Conservation (phyloP, 2,888 invertebrate species). For the Mechanitis mazaeus region DNA sequence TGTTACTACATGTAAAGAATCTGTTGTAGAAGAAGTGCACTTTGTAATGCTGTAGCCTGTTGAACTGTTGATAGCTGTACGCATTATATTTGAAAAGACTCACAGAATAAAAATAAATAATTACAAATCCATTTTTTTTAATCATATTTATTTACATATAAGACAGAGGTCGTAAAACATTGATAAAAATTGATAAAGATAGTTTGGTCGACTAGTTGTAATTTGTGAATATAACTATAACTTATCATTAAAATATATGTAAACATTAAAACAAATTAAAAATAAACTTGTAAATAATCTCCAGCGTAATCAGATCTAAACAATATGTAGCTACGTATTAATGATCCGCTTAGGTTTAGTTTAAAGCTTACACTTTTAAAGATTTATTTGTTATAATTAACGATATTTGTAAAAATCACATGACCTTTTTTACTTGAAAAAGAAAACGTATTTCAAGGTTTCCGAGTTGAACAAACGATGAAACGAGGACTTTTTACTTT, state of each 20-base stretch:
- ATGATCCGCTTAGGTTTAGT: too few species aligned
- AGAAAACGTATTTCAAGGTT: too few species aligned
- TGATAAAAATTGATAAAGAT: too few species aligned
- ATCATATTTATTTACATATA: slow-evolving; percentile 16
- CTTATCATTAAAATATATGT: too few species aligned
- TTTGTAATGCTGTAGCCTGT: slow-evolving; percentile 48
- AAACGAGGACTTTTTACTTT: background rate
- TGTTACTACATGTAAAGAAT: slow-evolving; percentile 15
- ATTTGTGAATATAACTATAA: background rate
- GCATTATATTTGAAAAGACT: slow-evolving; percentile 72
- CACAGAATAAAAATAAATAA: slow-evolving; percentile 64
- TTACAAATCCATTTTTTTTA: slow-evolving; percentile 36
- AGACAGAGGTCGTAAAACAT: background rate
- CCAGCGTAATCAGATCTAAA: slow-evolving; percentile 1
- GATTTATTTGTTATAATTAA: too few species aligned
- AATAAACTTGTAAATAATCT: background rate
- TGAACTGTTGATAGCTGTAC: slow-evolving; percentile 59
- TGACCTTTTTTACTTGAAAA: too few species aligned
- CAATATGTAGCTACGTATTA: too few species aligned
- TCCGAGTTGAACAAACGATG: too few species aligned
- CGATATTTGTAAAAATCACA: too few species aligned
- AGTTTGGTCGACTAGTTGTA: slow-evolving; percentile 1
- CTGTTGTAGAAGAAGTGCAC: slow-evolving; percentile 29
- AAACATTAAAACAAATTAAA: too few species aligned
- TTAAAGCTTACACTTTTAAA: too few species aligned